phyloP scores from a whole-genome alignment of 2,113 vertebrate species.

The Serilophus lunatus region DNA sequence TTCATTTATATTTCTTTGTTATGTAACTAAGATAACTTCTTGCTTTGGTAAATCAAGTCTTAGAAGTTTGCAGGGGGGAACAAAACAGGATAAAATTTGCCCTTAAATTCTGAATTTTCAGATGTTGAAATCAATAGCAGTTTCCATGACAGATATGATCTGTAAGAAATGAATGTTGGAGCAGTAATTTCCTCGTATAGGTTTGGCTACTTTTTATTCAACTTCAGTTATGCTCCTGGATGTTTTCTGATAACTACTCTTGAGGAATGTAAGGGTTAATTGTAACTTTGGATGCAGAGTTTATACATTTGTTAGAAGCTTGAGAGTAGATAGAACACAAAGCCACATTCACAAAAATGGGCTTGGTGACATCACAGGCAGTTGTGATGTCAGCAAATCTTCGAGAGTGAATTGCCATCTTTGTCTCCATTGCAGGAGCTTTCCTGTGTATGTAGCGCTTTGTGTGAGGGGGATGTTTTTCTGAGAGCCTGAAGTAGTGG shows the following conservation, averaged over 20 bases:
- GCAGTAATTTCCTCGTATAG: not conserved
- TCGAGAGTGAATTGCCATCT: slow-evolving; percentile 65
- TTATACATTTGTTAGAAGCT: not conserved
- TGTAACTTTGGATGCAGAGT: not conserved
- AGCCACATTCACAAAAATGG: slow-evolving; percentile 53
- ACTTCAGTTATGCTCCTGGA: not conserved
- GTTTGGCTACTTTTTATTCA: not conserved
- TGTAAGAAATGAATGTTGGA: not conserved
- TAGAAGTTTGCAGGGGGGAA: no score
- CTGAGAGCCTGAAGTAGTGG: not conserved
- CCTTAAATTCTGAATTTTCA: not conserved
- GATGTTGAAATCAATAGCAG: not conserved
- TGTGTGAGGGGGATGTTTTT: not conserved
- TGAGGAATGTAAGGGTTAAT: slow-evolving; percentile 43
- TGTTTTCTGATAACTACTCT: not conserved
- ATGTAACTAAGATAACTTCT: not conserved
- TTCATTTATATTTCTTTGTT: not conserved
- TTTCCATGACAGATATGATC: not conserved
- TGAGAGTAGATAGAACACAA: slow-evolving; percentile 49
- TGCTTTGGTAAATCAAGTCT: not conserved
- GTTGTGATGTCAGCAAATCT: slow-evolving; percentile 55
- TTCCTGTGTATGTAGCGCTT: not conserved
- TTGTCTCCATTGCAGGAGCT: slow-evolving; percentile 56
- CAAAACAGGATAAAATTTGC: no score
- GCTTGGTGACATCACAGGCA: slow-evolving; percentile 41